Percentiles rank a stretch among this genome's conserved stretches.
Conservation (phyloP, 2,888 invertebrate species). For the Tiliacea aurago region DNA sequence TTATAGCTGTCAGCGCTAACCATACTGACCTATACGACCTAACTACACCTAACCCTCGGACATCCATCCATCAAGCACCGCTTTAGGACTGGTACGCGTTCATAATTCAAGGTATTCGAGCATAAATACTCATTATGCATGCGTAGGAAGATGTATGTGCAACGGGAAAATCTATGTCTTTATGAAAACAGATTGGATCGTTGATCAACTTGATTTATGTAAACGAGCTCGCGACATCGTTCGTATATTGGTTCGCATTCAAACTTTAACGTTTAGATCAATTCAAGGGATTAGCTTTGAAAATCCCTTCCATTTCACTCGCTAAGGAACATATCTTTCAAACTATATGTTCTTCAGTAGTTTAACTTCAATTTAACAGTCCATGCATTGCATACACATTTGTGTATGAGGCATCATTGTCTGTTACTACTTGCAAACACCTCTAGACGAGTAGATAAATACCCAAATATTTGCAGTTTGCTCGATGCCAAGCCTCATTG, state of each 20-base stretch:
- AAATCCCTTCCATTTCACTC: neutral
- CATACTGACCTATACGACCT: slow-evolving; percentile 57
- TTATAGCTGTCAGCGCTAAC: slow-evolving; percentile 46
- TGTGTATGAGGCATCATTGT: neutral
- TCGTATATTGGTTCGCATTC: neutral
- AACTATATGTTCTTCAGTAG: neutral
- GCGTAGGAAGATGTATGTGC: slow-evolving; percentile 50
- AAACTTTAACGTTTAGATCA: neutral
- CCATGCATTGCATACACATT: neutral
- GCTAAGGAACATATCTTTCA: too few species aligned
- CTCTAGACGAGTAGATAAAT: slow-evolving; percentile 28
- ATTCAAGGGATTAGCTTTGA: neutral
- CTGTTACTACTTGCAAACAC: slow-evolving; percentile 26
- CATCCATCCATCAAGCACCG: slow-evolving; percentile 54
- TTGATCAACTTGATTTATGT: slow-evolving; percentile 50
- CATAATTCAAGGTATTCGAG: slow-evolving; percentile 56
- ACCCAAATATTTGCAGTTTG: slow-evolving; percentile 50
- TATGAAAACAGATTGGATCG: slow-evolving; percentile 48
- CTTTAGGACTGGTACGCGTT: slow-evolving; percentile 43
- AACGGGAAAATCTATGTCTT: slow-evolving; percentile 59
- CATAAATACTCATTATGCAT: slow-evolving; percentile 59
- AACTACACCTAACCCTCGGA: slow-evolving; percentile 40
- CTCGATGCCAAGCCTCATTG: slow-evolving; percentile 46
- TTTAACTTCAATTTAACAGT: neutral
- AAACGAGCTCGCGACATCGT: slow-evolving; percentile 16